A percentile compares a stretch with the other conserved stretches of the same genome.
phyloP scores from a whole-genome alignment of 1,140 invertebrate genomes.

The Thereuonema tuberculata region DNA sequence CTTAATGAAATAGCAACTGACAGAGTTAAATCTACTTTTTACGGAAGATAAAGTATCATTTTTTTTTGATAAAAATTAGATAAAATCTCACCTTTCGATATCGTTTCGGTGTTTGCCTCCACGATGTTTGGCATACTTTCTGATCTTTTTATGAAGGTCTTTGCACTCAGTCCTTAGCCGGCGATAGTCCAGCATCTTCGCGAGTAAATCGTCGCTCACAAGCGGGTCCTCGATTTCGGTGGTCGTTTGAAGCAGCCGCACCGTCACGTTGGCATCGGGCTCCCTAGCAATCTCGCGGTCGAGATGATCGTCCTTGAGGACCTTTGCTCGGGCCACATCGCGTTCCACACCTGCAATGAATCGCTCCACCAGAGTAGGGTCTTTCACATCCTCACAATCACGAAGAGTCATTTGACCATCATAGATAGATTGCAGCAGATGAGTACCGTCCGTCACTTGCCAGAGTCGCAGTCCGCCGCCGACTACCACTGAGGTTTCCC shows the following conservation, averaged over 20 bases:
- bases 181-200: constrained; percentile 17
- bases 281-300: not conserved
- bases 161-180: constrained; percentile 20
- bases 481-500: constrained; percentile 35
- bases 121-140: not conserved
- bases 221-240: not conserved
- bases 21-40: too few relatives aligned
- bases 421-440: constrained; percentile 53
- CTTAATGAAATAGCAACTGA: too few relatives aligned
- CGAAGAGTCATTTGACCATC: constrained; percentile 36
- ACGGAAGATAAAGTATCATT: too few relatives aligned
- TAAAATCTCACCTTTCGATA: too few relatives aligned
- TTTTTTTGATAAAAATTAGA: too few relatives aligned
- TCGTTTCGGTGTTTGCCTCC: too few relatives aligned
- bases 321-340: constrained; percentile 35
- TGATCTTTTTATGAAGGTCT: not conserved
- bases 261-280: not conserved
- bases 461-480: constrained; percentile 39
- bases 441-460: constrained; percentile 46
- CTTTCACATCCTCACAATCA: constrained; percentile 49
- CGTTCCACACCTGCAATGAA: constrained; percentile 41
- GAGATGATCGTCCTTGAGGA: not conserved
- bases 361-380: constrained; percentile 35
- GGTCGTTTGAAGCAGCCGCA: not conserved
- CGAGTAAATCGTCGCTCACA: constrained; percentile 14